Conservation (phyloP, 2,113 vertebrate species). For the Alethe castanea region DNA sequence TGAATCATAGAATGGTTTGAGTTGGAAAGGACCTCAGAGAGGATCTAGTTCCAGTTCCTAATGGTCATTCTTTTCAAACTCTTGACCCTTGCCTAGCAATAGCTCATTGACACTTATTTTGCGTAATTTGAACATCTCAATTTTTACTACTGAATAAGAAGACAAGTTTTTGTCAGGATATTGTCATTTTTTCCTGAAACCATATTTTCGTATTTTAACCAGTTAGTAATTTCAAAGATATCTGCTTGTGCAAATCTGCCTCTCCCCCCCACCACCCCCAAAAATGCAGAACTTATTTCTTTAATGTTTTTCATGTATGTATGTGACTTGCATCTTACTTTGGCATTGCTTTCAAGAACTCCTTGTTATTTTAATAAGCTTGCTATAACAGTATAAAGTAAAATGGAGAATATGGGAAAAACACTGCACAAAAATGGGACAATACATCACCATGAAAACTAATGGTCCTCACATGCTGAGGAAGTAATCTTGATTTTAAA, state of each 20-base stretch:
- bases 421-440: neutral
- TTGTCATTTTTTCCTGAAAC: neutral
- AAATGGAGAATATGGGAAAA: neutral
- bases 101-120: neutral
- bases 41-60: neutral
- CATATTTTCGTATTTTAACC: neutral
- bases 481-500: neutral
- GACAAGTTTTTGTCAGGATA: neutral
- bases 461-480: neutral
- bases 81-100: neutral
- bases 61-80: neutral
- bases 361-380: neutral
- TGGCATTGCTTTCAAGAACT: neutral
- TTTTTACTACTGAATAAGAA: neutral
- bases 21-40: neutral
- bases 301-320: neutral
- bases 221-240: neutral
- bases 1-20: neutral
- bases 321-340: neutral
- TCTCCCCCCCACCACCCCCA: rapidly evolving
- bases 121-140: neutral
- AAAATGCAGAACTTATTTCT: neutral
- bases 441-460: neutral
- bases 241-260: neutral
- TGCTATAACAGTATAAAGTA: neutral